These are phyloP conservation scores for Tetragonula clypearis DNA, from an alignment of 1,140 invertebrate species.

Conservation along the genomic window DNA sequence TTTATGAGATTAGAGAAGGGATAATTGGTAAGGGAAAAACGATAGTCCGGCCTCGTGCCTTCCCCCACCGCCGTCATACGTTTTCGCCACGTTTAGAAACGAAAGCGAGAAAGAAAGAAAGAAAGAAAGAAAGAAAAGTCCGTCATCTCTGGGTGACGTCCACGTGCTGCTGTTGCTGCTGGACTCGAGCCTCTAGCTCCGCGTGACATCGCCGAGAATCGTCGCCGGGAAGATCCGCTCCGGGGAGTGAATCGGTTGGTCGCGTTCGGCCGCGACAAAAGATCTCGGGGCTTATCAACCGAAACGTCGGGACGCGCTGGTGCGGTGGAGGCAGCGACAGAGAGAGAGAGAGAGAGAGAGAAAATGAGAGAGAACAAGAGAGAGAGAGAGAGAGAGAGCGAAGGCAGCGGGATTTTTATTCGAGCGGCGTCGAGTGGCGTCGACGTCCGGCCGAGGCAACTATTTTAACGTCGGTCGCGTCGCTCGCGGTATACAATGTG, in stretches of 20 bases:
- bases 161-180: neutral
- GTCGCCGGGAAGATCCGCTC: neutral
- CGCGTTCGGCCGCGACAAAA: constrained; percentile 20
- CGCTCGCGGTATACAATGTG: constrained; percentile 54
- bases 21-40: constrained; percentile 38
- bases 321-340: neutral
- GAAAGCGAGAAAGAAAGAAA: neutral
- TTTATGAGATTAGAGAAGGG: constrained; percentile 44
- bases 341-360: neutral
- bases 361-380: too few species aligned
- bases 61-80: neutral
- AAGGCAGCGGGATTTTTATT: constrained; percentile 27
- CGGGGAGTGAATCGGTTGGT: neutral
- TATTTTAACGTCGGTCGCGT: constrained; percentile 59
- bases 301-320: constrained; percentile 33
- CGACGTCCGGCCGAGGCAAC: constrained; percentile 35
- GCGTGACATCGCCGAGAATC: neutral
- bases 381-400: neutral
- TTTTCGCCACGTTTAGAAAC: constrained; percentile 3
- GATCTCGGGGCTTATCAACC: constrained; percentile 34
- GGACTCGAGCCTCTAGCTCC: neutral
- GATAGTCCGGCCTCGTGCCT: neutral
- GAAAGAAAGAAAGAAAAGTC: neutral
- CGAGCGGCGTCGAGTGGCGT: constrained; percentile 35
- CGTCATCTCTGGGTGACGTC: neutral